phyloP scores from a whole-genome alignment of 2,888 invertebrate species.

The Synergus umbraculus region DNA sequence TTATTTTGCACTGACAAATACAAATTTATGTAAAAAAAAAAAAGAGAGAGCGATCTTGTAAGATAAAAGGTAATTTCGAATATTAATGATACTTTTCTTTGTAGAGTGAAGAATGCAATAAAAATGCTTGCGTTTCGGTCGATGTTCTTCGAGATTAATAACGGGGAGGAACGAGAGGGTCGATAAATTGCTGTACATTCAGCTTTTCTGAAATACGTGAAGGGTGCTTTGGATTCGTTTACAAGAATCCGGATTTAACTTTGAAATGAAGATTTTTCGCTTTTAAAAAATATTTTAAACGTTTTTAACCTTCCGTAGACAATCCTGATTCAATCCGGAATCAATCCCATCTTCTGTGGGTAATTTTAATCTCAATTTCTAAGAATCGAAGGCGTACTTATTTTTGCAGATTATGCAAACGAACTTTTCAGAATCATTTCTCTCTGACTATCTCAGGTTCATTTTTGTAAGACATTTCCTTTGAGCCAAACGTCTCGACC shows the following conservation, averaged over 20 bases:
- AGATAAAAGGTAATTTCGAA: constrained; percentile 65
- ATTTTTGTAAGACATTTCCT: too few relatives aligned
- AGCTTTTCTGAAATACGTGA: background rate
- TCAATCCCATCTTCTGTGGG: too few relatives aligned
- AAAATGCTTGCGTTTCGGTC: constrained; percentile 60
- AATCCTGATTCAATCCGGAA: background rate
- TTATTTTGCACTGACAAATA: background rate
- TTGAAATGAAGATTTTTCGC: background rate
- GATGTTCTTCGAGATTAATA: constrained; percentile 64
- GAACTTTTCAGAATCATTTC: too few relatives aligned
- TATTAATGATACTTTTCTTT: constrained; percentile 64
- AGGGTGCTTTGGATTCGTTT: background rate
- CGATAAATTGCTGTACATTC: constrained; percentile 52
- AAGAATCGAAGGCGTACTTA: too few relatives aligned
- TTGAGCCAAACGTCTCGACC: too few relatives aligned
- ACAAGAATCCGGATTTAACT: background rate
- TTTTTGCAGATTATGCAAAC: too few relatives aligned
- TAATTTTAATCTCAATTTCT: too few relatives aligned
- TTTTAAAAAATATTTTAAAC: background rate
- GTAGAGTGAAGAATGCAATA: constrained; percentile 59
- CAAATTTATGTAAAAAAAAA: constrained; percentile 42
- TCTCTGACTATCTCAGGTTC: too few relatives aligned
- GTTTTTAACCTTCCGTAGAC: background rate
- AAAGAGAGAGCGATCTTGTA: constrained; percentile 53
- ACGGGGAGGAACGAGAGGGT: constrained; percentile 49